Evolutionary conservation across 1,140 invertebrate species (phyloP), one percentile per base, ranked within the genome.

Genomic region (Aricia agestis): DNA sequence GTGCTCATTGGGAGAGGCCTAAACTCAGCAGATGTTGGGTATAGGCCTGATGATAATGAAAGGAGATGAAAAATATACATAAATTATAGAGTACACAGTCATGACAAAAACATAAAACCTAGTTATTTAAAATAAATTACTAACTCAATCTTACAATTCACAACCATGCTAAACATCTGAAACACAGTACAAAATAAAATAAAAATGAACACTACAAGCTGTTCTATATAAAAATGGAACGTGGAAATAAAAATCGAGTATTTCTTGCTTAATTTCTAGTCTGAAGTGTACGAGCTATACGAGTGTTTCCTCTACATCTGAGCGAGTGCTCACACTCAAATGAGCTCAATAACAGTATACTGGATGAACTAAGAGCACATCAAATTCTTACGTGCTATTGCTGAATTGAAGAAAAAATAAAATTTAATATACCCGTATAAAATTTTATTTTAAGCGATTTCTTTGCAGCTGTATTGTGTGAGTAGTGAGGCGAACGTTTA

Each of bases 321-420:
- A 63, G 19, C 59, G 6, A 63, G 18, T 63, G 59, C 59, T 63
- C 59, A 63, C 10, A 19, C 58, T 15, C 59, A 19, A 63, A 63
- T 63, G 59, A 63, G 59, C 59, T 63, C 59, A 11, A 19, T 63
- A 63, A 63, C 59, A 25, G 18, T 63, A 63, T 63, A 63, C 17
- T 63, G 59, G 1, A 6, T 63, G 18, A 19, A 59, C n/a, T 17
- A 59, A 59, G n/a, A 19, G 18, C 17, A 59, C 18, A 19, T 59
- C n/a, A 59, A 59, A 59, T 4, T 59, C 58, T 59, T 59, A 19
- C 18, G 58, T 59, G 18, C 58, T 59, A 19, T 17, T 59, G 45
- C 45, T 52, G 45, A 13, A 15, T 52, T 52, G 1, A 52, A 11
- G 45, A 52, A 19, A 59, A 59, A 59, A 59, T 59, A 59, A 59